Evolutionary conservation across 2,113 vertebrate genomes (phyloP).

Genomic region (Myotis brandtii): DNA sequence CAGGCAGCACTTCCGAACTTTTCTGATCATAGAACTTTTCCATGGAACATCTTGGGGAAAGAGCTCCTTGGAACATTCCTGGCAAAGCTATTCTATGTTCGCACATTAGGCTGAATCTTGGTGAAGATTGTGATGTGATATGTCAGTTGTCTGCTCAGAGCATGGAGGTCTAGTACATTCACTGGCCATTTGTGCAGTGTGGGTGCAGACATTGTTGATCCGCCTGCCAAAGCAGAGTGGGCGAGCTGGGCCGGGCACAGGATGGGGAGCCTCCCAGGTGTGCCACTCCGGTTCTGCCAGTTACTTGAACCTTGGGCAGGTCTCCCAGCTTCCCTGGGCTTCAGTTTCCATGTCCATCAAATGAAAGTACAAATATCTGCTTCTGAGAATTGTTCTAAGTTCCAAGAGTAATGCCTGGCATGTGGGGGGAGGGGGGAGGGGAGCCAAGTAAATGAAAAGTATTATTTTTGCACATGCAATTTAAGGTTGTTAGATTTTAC

Average conservation of each 20-base stretch:
- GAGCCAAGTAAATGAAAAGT: neutral
- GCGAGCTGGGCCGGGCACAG: neutral
- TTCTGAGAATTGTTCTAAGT: neutral
- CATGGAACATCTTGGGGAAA: neutral
- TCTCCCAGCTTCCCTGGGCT: neutral
- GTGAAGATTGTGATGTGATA: neutral
- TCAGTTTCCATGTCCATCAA: neutral
- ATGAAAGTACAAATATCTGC: neutral
- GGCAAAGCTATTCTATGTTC: neutral
- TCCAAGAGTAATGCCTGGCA: neutral
- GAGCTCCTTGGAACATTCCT: neutral
- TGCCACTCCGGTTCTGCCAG: constrained; percentile 19
- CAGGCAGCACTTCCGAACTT: neutral
- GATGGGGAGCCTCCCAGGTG: neutral
- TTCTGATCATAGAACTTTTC: neutral
- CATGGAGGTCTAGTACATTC: neutral
- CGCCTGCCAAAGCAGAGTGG: neutral
- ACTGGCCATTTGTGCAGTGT: neutral
- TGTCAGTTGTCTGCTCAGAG: neutral
- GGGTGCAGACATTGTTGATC: neutral
- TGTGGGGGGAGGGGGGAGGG: neutral
- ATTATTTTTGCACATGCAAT: neutral
- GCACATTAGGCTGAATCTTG: neutral
- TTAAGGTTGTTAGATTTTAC: neutral
- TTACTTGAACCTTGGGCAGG: neutral